A percentile compares a stretch with the other conserved stretches of the same genome.
These are phyloP conservation scores for Seriola quinqueradiata DNA, from an alignment of 2,113 vertebrate species.

Conservation along the genomic window DNA sequence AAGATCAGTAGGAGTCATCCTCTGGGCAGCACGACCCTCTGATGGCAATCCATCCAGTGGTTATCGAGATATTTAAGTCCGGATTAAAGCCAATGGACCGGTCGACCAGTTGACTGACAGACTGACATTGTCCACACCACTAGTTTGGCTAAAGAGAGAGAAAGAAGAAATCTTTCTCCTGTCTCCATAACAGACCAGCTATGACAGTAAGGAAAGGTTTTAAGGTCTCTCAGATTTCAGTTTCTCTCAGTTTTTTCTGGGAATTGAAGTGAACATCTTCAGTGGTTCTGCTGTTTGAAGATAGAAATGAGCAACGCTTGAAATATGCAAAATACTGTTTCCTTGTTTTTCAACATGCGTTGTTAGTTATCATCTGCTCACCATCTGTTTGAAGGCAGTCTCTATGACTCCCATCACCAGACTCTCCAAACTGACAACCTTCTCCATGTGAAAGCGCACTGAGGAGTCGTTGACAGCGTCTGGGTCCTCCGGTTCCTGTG, in stretches of 20 bases:
- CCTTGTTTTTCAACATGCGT: not conserved
- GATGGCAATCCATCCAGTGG: too few relatives aligned
- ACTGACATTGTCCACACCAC: not conserved
- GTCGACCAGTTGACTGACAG: not conserved
- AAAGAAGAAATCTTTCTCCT: not conserved
- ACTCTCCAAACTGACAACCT: slow-evolving; percentile 91
- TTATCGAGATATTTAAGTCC: too few relatives aligned
- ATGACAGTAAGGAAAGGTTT: not conserved
- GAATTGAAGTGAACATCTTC: not conserved
- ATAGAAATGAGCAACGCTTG: not conserved
- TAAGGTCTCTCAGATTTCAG: not conserved
- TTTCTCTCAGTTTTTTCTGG: not conserved
- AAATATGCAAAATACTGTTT: not conserved
- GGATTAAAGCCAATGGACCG: too few relatives aligned
- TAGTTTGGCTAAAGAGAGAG: too few relatives aligned
- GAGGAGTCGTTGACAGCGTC: slow-evolving; percentile 79
- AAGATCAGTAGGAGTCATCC: too few relatives aligned
- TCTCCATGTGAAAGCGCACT: slow-evolving; percentile 93
- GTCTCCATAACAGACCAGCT: not conserved
- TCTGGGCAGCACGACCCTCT: too few relatives aligned
- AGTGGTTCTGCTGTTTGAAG: not conserved
- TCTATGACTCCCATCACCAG: slow-evolving; percentile 96
- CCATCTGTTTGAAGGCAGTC: slow-evolving; percentile 96
- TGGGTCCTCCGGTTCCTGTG: slow-evolving; percentile 72
- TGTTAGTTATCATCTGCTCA: slow-evolving; percentile 77